Percentiles rank a stretch among this genome's conserved stretches.
Conservation (phyloP, 2,888 invertebrate genomes). For the Macrosoma leucophasiata region DNA sequence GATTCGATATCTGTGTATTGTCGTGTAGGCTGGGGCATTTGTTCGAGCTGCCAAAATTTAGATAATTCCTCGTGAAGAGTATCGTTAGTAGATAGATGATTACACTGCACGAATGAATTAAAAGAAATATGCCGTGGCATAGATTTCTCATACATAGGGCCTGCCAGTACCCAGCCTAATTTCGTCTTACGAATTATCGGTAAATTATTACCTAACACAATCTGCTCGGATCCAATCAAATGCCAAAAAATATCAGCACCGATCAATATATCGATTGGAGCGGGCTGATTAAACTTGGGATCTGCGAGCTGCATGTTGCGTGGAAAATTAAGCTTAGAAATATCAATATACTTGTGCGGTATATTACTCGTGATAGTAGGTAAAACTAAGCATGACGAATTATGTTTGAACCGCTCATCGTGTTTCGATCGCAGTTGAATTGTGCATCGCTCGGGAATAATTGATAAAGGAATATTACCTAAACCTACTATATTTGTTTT, state of each 20-base stretch:
- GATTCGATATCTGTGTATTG: slow-evolving; percentile 5
- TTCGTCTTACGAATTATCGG: slow-evolving; percentile 8
- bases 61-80: slow-evolving; percentile 5
- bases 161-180: slow-evolving; percentile 12
- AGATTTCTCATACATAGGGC: slow-evolving; percentile 3
- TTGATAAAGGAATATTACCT: too few relatives aligned
- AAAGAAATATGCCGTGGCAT: too few relatives aligned
- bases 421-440: too few relatives aligned
- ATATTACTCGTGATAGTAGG: slow-evolving; percentile 13
- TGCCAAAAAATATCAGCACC: slow-evolving; percentile 14
- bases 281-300: slow-evolving; percentile 11
- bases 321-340: slow-evolving; percentile 10
- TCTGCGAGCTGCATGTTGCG: slow-evolving; percentile 12
- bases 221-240: slow-evolving; percentile 10
- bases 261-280: slow-evolving; percentile 9
- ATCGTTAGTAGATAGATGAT: not conserved
- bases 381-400: slow-evolving; percentile 17
- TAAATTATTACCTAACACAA: slow-evolving; percentile 5
- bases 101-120: slow-evolving; percentile 2
- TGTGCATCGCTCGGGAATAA: too few relatives aligned
- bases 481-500: too few relatives aligned
- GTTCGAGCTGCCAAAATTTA: slow-evolving; percentile 10
- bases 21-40: slow-evolving; percentile 5
- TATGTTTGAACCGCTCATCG: too few relatives aligned
- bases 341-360: slow-evolving; percentile 9